Evolutionary conservation across 1,140 invertebrate genomes (phyloP).

Genomic region (Parapsyche elsis): DNA sequence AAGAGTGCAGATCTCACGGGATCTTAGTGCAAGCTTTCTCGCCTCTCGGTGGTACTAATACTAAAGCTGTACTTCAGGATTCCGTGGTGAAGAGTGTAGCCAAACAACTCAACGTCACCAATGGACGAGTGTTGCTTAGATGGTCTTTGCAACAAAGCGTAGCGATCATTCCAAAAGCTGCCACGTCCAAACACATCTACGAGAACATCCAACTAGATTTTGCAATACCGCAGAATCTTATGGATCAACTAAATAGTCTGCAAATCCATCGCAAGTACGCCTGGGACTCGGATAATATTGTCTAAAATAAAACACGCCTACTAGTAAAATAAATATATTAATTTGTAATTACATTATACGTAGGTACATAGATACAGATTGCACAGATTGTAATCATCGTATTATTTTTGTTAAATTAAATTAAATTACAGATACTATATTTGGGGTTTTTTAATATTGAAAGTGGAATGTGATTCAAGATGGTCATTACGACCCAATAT

Average conservation of each 20-base stretch:
- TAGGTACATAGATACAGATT: no score
- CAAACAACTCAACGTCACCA: slow-evolving; percentile 61
- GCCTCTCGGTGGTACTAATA: slow-evolving; percentile 68
- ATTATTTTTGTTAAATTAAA: no score
- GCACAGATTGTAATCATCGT: no score
- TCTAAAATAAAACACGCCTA: no score
- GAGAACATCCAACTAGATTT: slow-evolving; percentile 68
- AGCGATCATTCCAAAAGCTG: slow-evolving; percentile 70
- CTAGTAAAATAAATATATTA: no score
- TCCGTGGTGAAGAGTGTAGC: slow-evolving; percentile 62
- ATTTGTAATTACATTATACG: no score
- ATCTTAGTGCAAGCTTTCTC: slow-evolving; percentile 73
- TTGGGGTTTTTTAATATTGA: no score
- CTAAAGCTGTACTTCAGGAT: slow-evolving; percentile 42
- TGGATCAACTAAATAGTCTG: slow-evolving; percentile 62
- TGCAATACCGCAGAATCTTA: slow-evolving; percentile 60
- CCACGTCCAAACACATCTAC: slow-evolving; percentile 63
- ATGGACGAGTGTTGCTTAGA: slow-evolving; percentile 68
- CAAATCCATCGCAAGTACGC: slow-evolving; percentile 65
- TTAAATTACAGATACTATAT: no score
- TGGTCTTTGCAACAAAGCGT: slow-evolving; percentile 66
- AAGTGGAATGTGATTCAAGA: no score
- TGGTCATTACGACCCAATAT: no score
- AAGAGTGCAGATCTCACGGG: slow-evolving; percentile 66
- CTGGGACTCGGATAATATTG: slow-evolving; percentile 65